A percentile compares a stretch with the other conserved stretches of the same genome.
These are phyloP conservation scores for Hassar affinis DNA, from an alignment of 2,113 vertebrate genomes.

Conservation along the genomic window DNA sequence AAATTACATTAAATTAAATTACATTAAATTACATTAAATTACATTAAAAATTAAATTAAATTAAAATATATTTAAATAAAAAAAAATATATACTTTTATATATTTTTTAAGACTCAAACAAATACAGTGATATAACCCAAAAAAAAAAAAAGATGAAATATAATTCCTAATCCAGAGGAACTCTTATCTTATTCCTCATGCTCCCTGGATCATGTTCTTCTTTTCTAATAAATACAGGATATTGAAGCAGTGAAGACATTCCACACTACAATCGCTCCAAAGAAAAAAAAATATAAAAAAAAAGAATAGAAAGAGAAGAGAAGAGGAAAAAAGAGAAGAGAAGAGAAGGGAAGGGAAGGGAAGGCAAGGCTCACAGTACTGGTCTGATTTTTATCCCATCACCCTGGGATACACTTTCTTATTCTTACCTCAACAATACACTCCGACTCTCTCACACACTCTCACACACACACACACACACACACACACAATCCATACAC, in stretches of 20 bases:
- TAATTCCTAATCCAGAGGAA: slow-evolving; percentile 28
- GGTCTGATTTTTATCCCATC: slow-evolving; percentile 49
- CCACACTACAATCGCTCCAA: no score
- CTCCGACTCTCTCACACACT: slow-evolving; percentile 28
- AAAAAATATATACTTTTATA: background rate
- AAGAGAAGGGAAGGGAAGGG: background rate
- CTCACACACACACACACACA: slow-evolving; percentile 29
- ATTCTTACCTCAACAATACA: slow-evolving; percentile 26
- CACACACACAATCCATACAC: slow-evolving; percentile 15
- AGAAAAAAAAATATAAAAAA: background rate
- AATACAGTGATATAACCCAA: no score
- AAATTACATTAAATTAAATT: no score
- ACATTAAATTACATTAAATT: no score
- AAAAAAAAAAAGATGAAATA: background rate
- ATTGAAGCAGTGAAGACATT: slow-evolving; percentile 13
- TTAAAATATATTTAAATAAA: no score
- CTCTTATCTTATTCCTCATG: background rate
- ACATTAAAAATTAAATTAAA: no score
- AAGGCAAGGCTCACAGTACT: slow-evolving; percentile 31
- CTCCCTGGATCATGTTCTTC: background rate
- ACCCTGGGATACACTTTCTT: slow-evolving; percentile 42
- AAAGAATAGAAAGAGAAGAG: background rate
- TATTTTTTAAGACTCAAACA: background rate
- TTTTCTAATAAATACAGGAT: slow-evolving; percentile 31
- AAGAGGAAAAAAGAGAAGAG: background rate